Evolutionary conservation across 2,888 invertebrate species (phyloP).

Genomic region (Diadegma fenestrale): DNA sequence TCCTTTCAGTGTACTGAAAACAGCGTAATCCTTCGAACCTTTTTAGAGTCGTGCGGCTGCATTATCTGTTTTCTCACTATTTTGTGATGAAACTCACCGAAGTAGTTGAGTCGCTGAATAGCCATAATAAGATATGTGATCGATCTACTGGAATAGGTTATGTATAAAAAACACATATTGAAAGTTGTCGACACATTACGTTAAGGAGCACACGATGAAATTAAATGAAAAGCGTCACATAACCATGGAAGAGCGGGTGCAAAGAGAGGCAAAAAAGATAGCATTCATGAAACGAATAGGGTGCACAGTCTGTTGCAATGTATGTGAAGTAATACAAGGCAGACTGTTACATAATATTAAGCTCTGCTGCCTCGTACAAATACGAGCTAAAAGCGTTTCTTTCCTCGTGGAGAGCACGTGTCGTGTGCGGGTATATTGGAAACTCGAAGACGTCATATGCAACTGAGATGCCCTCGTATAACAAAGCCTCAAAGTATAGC

Average conservation of each 20-base stretch:
- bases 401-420: conserved; percentile 7
- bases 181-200: conserved; percentile 4
- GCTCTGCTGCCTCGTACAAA: conserved; percentile 18
- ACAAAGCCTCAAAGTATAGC: conserved; percentile 39
- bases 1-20: too few relatives aligned
- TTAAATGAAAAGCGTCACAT: not conserved
- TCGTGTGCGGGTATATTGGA: conserved; percentile 24
- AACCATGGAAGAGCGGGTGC: conserved; percentile 11
- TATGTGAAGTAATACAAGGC: conserved; percentile 48
- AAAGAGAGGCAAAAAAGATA: conserved; percentile 20
- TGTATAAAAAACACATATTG: not conserved
- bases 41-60: not conserved
- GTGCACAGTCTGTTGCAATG: conserved; percentile 38
- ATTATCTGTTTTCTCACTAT: not conserved
- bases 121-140: not conserved
- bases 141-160: not conserved
- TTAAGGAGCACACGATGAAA: not conserved
- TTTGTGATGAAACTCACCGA: not conserved
- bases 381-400: conserved; percentile 22
- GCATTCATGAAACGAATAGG: conserved; percentile 18
- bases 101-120: not conserved
- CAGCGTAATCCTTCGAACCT: too few relatives aligned
- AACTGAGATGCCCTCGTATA: conserved; percentile 41
- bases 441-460: conserved; percentile 51
- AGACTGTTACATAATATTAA: conserved; percentile 42